These are phyloP conservation scores for Alethe diademata DNA, from an alignment of 2,113 vertebrate genomes.

Conservation along the genomic window DNA sequence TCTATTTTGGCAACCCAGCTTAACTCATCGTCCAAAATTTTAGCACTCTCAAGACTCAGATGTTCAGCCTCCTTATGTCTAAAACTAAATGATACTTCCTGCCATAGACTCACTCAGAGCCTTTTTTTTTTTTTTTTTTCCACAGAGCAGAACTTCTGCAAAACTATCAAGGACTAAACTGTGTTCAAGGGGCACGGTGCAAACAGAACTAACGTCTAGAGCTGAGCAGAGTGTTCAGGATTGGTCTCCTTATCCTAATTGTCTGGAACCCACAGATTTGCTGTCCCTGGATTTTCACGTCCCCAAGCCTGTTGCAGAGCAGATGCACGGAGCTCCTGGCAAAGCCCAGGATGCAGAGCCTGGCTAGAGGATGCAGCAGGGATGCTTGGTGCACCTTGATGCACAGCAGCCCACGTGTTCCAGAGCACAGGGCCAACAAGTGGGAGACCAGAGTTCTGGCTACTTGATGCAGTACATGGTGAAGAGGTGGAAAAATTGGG, in stretches of 20 bases:
- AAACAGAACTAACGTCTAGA: background rate
- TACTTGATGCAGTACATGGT: rapidly evolving
- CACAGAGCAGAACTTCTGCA: background rate
- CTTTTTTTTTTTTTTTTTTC: background rate
- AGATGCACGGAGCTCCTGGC: background rate
- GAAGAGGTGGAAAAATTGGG: background rate
- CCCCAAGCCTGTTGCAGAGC: background rate
- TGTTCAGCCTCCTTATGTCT: background rate
- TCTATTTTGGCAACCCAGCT: constrained; percentile 24
- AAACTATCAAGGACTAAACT: background rate
- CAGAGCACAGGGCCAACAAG: background rate
- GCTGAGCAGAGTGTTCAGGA: background rate
- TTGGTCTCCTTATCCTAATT: background rate
- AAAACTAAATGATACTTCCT: constrained; percentile 7
- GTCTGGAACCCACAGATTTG: background rate
- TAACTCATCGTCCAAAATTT: background rate
- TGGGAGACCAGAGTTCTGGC: background rate
- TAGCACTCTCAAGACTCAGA: background rate
- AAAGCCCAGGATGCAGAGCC: background rate
- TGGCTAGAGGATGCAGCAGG: background rate
- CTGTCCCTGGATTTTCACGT: background rate
- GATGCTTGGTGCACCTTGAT: rapidly evolving
- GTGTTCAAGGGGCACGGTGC: background rate
- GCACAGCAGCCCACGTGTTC: rapidly evolving
- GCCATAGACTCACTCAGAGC: background rate